phyloP scores from a whole-genome alignment of 2,113 vertebrate genomes.

The human region DNA sequence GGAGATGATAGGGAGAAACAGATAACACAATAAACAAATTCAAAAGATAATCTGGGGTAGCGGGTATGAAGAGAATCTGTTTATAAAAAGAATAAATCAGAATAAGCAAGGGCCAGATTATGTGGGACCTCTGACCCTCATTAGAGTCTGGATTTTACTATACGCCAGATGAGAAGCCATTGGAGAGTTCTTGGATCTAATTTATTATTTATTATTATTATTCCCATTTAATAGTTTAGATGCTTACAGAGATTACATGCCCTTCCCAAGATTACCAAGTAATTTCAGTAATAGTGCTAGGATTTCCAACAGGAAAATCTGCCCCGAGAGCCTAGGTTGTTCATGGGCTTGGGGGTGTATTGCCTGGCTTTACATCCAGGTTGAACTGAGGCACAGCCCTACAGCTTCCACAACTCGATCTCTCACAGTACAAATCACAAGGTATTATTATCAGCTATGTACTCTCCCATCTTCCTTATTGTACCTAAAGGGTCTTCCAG shows the following conservation, averaged over 20 bases:
- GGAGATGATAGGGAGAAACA: neutral
- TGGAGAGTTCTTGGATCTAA: neutral
- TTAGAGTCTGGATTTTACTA: neutral
- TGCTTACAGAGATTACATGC: neutral
- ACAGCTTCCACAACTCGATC: neutral
- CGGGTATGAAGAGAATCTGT: neutral
- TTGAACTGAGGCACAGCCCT: neutral
- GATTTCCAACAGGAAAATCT: neutral
- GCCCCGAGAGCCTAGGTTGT: neutral
- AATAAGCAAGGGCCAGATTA: neutral
- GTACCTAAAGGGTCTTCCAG: too few relatives aligned
- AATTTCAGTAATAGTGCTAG: neutral
- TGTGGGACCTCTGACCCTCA: neutral
- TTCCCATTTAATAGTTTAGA: neutral
- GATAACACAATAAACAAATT: neutral
- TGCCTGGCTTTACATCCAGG: neutral
- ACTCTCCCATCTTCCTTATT: neutral
- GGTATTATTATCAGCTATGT: neutral
- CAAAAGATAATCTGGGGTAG: neutral
- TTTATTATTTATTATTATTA: neutral
- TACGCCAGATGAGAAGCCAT: neutral
- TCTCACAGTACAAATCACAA: neutral
- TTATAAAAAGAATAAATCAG: slow-evolving; percentile 24
- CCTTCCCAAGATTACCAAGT: neutral
- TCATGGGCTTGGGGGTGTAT: neutral